phyloP scores from a whole-genome alignment of 2,888 invertebrate species.

The Sinelater perroti region DNA sequence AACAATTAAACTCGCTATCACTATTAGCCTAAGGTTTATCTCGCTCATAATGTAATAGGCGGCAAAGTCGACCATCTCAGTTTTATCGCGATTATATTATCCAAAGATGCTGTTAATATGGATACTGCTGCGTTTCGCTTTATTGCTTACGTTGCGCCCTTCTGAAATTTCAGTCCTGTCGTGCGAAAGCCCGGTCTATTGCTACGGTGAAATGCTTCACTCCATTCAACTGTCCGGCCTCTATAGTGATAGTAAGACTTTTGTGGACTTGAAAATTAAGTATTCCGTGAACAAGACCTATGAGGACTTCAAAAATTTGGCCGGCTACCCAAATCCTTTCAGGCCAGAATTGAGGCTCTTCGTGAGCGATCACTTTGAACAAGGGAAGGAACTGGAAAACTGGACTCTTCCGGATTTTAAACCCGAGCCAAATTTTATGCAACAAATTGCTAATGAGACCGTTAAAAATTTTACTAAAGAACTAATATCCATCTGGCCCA shows the following conservation, averaged over 20 bases:
- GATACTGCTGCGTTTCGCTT: too few relatives aligned
- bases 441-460: conserved; percentile 65
- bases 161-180: too few relatives aligned
- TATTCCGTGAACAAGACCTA: conserved; percentile 67
- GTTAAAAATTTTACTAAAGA: conserved; percentile 70
- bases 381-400: conserved; percentile 66
- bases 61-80: too few relatives aligned
- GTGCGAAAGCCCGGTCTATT: conserved; percentile 29
- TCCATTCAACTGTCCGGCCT: conserved; percentile 25
- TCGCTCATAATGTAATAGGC: too few relatives aligned
- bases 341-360: conserved; percentile 64
- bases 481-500: conserved; percentile 71
- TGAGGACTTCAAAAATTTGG: conserved; percentile 64
- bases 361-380: conserved; percentile 67
- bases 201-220: conserved; percentile 26
- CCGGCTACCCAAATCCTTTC: conserved; percentile 62
- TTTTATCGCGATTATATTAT: too few relatives aligned
- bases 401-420: conserved; percentile 70
- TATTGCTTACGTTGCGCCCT: too few relatives aligned
- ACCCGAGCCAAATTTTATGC: conserved; percentile 68
- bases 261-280: conserved; percentile 27
- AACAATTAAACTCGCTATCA: too few relatives aligned
- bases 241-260: conserved; percentile 26
- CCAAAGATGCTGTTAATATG: too few relatives aligned
- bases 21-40: too few relatives aligned